Base-by-base conservation (phyloP, 2,888 invertebrate species). In the Machimus rusticus region DNA sequence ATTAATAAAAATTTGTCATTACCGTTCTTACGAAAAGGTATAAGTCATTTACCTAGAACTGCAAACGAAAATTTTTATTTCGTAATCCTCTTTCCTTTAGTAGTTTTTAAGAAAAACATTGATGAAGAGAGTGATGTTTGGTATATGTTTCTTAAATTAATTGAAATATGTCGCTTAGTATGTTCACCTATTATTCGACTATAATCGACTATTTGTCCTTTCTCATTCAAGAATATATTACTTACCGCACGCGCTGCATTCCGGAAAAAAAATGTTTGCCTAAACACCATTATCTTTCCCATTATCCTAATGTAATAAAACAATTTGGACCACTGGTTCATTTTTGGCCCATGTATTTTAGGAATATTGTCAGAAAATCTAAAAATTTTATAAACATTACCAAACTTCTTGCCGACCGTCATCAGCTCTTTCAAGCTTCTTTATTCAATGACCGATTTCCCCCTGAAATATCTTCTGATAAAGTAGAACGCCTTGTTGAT, bases 281-380 rank as follows among this genome's bases (percentile, higher is more conserved):
- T 51, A 88, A 88, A 84, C 88, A 88, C 87, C 88, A 89, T 85
- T 89, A 87, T 37, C 86, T 88, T 51, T 55, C 77, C 19, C 88
- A 89, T 66, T 88, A 89, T 82, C 88, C 89, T 31, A 76, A 78
- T 16, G 74, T 87, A 37, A 88, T 88, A 78, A 87, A 66, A 66
- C 37, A 87, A 82, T 88, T 88, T 87, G 89, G 88, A 23, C 88
- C 89, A 28, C 85, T 89, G 37, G 46, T 31, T 4, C 9, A 74
- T 31, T 74, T 74, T 16, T 86, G 46, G 76, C 76, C 74, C 3
- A 74, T 76, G 74, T 86, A 66, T 46, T 86, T 86, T 19, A 86
- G 76, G 46, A 28, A 86, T 46, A 19, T 86, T 43, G 37, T 46
- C 9, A 76, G 16, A 9, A 86, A 86, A 43, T 16, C 46, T 1